These are phyloP conservation scores for Rhagonycha lutea DNA, from an alignment of 2,888 invertebrate species.

Conservation along the genomic window DNA sequence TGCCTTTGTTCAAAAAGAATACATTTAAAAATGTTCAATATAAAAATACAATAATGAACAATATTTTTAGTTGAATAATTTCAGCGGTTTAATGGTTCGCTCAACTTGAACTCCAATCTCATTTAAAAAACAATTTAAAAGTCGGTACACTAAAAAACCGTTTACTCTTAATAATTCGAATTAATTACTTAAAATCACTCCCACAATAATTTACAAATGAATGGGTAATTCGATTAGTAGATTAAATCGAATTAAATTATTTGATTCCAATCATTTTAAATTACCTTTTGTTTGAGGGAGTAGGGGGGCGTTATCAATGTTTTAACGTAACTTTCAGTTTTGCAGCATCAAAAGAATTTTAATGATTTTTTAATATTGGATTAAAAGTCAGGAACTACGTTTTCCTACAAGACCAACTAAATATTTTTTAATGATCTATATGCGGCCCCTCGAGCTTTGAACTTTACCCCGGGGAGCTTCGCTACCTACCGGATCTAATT, in stretches of 20 bases:
- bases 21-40: constrained; percentile 6
- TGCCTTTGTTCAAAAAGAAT: constrained; percentile 9
- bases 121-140: neutral
- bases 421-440: neutral
- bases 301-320: neutral
- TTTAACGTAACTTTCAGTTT: neutral
- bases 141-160: neutral
- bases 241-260: neutral
- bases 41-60: constrained; percentile 5
- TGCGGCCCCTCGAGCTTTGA: neutral
- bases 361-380: neutral
- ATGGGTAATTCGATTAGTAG: neutral
- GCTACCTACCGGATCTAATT: neutral
- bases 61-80: constrained; percentile 10
- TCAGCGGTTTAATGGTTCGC: constrained; percentile 10
- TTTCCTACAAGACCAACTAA: neutral
- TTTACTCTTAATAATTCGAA: neutral
- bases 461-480: neutral
- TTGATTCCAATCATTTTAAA: neutral
- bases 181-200: neutral
- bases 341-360: neutral
- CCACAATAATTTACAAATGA: neutral
- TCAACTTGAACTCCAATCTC: neutral
- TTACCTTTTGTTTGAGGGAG: neutral
- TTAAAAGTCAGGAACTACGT: neutral